Conservation (phyloP, 2,888 invertebrate species). For the Carterocephalus palaemon region DNA sequence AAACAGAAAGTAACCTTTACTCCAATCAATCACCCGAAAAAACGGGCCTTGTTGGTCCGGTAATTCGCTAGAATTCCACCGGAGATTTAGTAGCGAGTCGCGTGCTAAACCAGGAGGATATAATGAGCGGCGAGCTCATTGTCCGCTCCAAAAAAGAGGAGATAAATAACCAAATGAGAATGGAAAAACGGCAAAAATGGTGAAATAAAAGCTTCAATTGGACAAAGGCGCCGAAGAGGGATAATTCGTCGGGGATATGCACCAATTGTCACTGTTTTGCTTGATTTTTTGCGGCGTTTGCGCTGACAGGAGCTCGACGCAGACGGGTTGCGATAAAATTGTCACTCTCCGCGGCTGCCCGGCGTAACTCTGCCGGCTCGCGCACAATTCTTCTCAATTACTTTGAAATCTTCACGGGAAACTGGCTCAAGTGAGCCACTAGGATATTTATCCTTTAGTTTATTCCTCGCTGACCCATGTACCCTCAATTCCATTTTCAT, state of each 20-base stretch:
- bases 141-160: slow-evolving; percentile 64
- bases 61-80: slow-evolving; percentile 77
- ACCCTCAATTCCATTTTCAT: too few relatives aligned
- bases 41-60: slow-evolving; percentile 63
- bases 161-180: slow-evolving; percentile 79
- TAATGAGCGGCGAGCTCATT: slow-evolving; percentile 66
- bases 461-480: too few relatives aligned
- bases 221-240: slow-evolving; percentile 76
- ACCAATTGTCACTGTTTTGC: slow-evolving; percentile 76
- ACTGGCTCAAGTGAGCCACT: background rate
- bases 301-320: slow-evolving; percentile 48
- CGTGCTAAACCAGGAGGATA: slow-evolving; percentile 69
- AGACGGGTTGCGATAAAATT: slow-evolving; percentile 53
- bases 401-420: slow-evolving; percentile 13
- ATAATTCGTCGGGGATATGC: slow-evolving; percentile 77
- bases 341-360: slow-evolving; percentile 41
- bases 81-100: slow-evolving; percentile 70
- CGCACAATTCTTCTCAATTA: slow-evolving; percentile 18
- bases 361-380: slow-evolving; percentile 18
- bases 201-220: slow-evolving; percentile 74
- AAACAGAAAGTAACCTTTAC: slow-evolving; percentile 73
- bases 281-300: slow-evolving; percentile 56
- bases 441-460: too few relatives aligned
- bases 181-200: slow-evolving; percentile 76
- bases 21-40: slow-evolving; percentile 75